Evolutionary conservation across 2,113 vertebrate genomes (phyloP).

Genomic region (Stigmatopora nigra): DNA sequence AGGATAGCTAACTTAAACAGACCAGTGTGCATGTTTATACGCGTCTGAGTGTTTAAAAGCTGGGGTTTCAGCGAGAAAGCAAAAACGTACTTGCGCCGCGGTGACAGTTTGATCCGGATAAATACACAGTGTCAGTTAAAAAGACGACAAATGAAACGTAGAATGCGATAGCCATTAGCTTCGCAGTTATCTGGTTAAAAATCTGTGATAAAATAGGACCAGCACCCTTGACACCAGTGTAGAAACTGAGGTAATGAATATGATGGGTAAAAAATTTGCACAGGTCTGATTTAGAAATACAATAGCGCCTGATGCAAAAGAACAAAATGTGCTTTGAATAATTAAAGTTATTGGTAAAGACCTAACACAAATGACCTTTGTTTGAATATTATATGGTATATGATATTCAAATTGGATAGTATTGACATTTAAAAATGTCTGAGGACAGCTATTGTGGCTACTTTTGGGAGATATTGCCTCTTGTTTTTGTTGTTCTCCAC

Average conservation of each 20-base stretch:
- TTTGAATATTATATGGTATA: too few species aligned
- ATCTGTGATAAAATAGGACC: background rate
- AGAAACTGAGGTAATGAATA: background rate
- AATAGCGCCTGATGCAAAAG: background rate
- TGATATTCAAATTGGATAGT: too few species aligned
- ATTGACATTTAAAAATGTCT: too few species aligned
- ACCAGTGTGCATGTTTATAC: slow-evolving; percentile 41
- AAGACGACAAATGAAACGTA: slow-evolving; percentile 34
- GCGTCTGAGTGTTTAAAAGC: slow-evolving; percentile 24
- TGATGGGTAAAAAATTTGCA: too few species aligned
- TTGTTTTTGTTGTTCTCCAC: too few species aligned
- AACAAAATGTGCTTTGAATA: background rate
- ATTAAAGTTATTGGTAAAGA: background rate
- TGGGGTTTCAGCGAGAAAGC: slow-evolving; percentile 38
- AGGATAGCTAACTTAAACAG: slow-evolving; percentile 52
- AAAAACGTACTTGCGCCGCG: slow-evolving; percentile 46
- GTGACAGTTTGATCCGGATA: slow-evolving; percentile 49
- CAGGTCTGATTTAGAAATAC: background rate
- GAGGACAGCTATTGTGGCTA: too few species aligned
- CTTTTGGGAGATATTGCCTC: too few species aligned
- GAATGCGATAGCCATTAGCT: slow-evolving; percentile 14
- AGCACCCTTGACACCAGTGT: background rate
- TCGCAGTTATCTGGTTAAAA: background rate
- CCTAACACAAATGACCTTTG: too few species aligned
- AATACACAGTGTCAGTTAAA: slow-evolving; percentile 18